phyloP scores from a whole-genome alignment of 2,113 vertebrate genomes.

The Gracilinanus agilis region DNA sequence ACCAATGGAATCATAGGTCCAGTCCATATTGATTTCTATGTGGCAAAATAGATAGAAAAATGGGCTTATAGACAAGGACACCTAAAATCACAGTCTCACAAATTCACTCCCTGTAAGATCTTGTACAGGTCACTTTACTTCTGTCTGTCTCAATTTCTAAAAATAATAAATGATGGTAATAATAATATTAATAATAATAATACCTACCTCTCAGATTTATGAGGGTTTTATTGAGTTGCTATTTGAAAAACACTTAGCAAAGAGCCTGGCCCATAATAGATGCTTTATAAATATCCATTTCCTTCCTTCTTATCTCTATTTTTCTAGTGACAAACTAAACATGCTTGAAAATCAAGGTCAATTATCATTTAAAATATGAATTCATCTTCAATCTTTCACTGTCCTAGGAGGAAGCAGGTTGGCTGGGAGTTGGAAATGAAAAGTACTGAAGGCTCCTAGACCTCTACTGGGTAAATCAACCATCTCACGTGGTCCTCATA shows the following conservation, averaged over 20 bases:
- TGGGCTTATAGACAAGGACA: too few relatives aligned
- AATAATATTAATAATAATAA: too few relatives aligned
- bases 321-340: not conserved
- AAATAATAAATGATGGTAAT: not conserved
- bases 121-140: not conserved
- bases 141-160: not conserved
- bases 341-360: not conserved
- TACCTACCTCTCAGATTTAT: too few relatives aligned
- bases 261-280: not conserved
- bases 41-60: not conserved
- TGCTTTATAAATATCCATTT: not conserved
- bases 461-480: not conserved
- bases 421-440: not conserved
- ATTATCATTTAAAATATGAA: not conserved
- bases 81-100: too few relatives aligned
- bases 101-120: not conserved
- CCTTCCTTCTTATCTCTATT: not conserved
- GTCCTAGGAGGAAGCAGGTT: not conserved
- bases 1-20: not conserved
- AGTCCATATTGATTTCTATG: not conserved
- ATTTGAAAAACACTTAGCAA: not conserved
- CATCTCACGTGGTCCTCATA: not conserved
- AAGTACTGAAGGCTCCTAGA: not conserved
- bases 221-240: too few relatives aligned
- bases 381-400: not conserved